Base-by-base conservation (phyloP, 2,888 invertebrate species). In the Drosophila putrida region DNA sequence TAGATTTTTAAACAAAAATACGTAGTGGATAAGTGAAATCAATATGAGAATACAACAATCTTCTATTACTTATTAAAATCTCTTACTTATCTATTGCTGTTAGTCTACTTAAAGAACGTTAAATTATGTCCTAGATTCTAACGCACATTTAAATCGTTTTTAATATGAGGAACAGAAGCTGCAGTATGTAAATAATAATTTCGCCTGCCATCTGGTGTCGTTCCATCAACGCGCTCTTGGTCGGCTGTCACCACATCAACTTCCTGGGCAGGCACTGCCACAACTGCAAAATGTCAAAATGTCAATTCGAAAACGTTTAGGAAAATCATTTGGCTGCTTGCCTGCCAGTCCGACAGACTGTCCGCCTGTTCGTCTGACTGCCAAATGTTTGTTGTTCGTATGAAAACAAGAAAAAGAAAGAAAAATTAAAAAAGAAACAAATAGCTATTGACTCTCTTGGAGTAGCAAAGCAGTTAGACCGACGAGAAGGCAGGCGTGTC, bases 261-360 rank as follows among this genome's bases (percentile, higher is more conserved):
- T 78, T 86, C 87, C 87, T 84, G 72, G 65, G 65, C 65, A 49
- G 70, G 27, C 70, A 27, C 47, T 28, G 62, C 43, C 79, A 50
- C 68, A 76, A 69, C 62, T 79, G 69, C 67, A 69, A 81, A 88
- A 88, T 80, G 85, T 88, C 85, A 86, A 88, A 85, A 88, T 83
- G 85, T 88, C 88, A 88, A 88, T 86, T 79, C 33, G 58, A 84
- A 88, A 88, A 73, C 86, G 86, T 88, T 85, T 88, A 83, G 84
- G 72, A 72, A 79, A 84, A 75, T 65, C 69, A 59, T 77, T 76
- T 67, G 74, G 67, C 74, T 63, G 55, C 46, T 41, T 44, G 28
- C 25, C 31, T 10, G 61, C 28, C 36, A 38, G 53, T 44, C 36
- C 15, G 47, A 11, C 36, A 6, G 4, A 3, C 51, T 59, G 50